phyloP scores from a whole-genome alignment of 2,113 vertebrate species.

The Perca schrenkii region DNA sequence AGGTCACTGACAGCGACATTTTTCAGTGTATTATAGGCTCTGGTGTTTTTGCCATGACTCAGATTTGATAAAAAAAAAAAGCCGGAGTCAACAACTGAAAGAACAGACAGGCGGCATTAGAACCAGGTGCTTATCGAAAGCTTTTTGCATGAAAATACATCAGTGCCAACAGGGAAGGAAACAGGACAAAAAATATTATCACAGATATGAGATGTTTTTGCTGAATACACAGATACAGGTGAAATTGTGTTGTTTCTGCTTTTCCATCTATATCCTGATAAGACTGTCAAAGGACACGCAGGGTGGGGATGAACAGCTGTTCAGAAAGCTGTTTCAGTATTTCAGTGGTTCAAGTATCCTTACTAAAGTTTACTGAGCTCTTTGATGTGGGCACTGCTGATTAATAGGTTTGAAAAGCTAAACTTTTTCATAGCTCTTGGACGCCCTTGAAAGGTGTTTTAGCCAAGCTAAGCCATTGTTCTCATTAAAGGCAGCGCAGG shows the following conservation, averaged over 20 bases:
- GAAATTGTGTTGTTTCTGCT: slow-evolving; percentile 71
- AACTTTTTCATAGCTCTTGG: slow-evolving; percentile 54
- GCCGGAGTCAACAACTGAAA: slow-evolving; percentile 65
- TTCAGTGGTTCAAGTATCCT: slow-evolving; percentile 39
- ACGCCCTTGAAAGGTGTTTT: slow-evolving; percentile 69
- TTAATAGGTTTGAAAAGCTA: slow-evolving; percentile 62
- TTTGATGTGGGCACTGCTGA: slow-evolving; percentile 63
- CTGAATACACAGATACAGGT: slow-evolving; percentile 67
- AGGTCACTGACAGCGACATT: not conserved
- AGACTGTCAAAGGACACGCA: slow-evolving; percentile 55
- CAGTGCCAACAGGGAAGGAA: slow-evolving; percentile 55
- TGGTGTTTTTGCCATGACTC: slow-evolving; percentile 41
- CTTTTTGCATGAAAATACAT: slow-evolving; percentile 64
- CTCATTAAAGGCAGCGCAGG: slow-evolving; percentile 48
- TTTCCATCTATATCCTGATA: slow-evolving; percentile 64
- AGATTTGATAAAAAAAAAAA: slow-evolving; percentile 53
- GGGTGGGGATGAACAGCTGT: slow-evolving; percentile 41
- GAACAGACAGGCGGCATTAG: slow-evolving; percentile 46
- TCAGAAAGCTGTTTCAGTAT: slow-evolving; percentile 59
- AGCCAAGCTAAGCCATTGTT: slow-evolving; percentile 60
- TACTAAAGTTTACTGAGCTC: slow-evolving; percentile 38
- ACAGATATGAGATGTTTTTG: slow-evolving; percentile 73
- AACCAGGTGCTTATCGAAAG: slow-evolving; percentile 66
- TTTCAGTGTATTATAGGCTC: not conserved
- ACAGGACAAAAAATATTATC: slow-evolving; percentile 64